Evolutionary conservation across 2,797 vertebrate genomes (phyloP).

Genomic region (Crax fasciolata): DNA sequence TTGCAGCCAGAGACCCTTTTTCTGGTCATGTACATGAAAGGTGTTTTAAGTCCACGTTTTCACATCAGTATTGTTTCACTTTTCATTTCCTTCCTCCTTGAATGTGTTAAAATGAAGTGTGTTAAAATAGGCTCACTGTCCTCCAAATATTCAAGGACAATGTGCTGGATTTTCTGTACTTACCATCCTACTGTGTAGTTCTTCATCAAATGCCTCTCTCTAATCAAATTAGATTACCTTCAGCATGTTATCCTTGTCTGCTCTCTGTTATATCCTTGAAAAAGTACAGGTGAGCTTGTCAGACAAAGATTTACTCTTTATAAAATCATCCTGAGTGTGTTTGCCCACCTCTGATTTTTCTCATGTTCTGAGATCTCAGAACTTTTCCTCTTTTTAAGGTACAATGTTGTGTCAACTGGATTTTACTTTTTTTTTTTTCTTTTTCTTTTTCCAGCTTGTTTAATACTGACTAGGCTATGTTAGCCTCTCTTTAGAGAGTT

Average conservation of each 20-base stretch:
- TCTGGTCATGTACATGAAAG: neutral
- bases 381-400: neutral
- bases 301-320: conserved; percentile 15
- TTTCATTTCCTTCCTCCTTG: neutral
- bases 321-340: conserved; percentile 26
- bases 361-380: neutral
- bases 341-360: conserved; percentile 38
- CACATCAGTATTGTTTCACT: neutral
- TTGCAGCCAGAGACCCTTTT: neutral
- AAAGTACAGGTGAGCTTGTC: conserved; percentile 24
- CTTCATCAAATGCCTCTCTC: neutral
- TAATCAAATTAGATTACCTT: conserved; percentile 38
- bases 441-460: neutral
- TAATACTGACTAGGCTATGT: neutral
- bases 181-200: neutral
- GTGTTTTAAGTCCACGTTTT: neutral
- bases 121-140: neutral
- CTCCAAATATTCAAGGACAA: neutral
- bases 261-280: conserved; percentile 37
- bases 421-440: neutral
- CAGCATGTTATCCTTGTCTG: neutral
- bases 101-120: neutral
- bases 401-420: neutral
- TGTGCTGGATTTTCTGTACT: neutral
- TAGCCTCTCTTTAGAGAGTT: neutral